Conservation (phyloP, 2,113 vertebrate species). For the Myotis yumanensis region DNA sequence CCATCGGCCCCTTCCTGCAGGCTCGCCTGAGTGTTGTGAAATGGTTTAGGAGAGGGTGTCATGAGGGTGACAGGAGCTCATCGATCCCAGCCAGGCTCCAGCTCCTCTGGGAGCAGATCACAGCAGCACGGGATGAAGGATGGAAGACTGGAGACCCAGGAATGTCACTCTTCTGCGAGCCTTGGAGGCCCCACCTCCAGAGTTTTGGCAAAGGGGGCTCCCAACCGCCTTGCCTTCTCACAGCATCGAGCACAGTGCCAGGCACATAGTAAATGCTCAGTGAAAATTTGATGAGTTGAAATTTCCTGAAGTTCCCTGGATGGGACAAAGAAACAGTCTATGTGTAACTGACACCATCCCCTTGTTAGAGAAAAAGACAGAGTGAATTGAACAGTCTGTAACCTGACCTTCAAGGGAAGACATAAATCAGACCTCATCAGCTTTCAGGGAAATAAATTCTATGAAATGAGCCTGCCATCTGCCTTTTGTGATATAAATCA, state of each 20-base stretch:
- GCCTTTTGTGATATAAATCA: slow-evolving; percentile 75
- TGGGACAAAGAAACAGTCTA: neutral
- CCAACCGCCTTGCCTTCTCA: neutral
- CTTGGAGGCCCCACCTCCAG: neutral
- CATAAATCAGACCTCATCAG: slow-evolving; percentile 73
- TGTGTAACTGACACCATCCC: neutral
- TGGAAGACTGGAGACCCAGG: neutral
- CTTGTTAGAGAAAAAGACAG: slow-evolving; percentile 44
- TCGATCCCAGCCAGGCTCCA: slow-evolving; percentile 29
- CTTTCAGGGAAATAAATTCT: slow-evolving; percentile 74
- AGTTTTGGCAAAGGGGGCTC: neutral
- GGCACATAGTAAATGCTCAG: neutral
- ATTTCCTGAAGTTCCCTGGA: neutral
- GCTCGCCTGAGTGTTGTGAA: slow-evolving; percentile 12
- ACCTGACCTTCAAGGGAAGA: slow-evolving; percentile 66
- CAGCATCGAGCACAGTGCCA: neutral
- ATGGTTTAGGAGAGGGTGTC: slow-evolving; percentile 1
- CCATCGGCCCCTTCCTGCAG: neutral
- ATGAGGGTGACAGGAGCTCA: slow-evolving; percentile 3
- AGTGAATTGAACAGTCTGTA: slow-evolving; percentile 46
- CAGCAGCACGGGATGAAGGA: neutral
- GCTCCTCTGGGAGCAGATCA: slow-evolving; percentile 17
- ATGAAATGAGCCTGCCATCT: slow-evolving; percentile 70
- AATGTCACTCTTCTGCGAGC: neutral
- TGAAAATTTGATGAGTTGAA: neutral